Conservation (phyloP, 2,797 vertebrate genomes). For the Pseudotriccus pelzelni region DNA sequence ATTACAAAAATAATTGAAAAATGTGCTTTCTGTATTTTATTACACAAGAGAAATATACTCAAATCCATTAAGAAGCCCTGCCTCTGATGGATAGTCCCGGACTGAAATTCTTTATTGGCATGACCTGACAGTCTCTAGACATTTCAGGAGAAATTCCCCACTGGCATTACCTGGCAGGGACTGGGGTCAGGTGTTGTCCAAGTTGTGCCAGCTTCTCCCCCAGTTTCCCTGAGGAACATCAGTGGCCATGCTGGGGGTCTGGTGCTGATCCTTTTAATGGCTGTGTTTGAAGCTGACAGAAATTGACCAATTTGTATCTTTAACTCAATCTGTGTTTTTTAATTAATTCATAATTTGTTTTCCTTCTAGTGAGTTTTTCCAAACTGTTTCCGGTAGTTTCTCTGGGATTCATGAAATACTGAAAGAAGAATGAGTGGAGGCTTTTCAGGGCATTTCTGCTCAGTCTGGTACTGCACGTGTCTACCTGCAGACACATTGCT, state of each 20-base stretch:
- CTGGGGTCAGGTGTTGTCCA: not conserved
- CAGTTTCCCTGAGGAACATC: fast-evolving
- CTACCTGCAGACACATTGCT: not conserved
- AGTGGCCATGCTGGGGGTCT: not conserved
- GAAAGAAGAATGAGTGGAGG: not conserved
- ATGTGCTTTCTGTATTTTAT: not conserved
- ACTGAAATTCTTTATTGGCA: not conserved
- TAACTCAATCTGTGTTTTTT: not conserved
- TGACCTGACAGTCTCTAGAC: not conserved
- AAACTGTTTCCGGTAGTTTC: not conserved
- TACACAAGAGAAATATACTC: not conserved
- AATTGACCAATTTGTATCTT: not conserved
- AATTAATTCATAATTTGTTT: not conserved
- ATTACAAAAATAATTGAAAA: not conserved
- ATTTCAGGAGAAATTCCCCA: not conserved
- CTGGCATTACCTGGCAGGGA: not conserved
- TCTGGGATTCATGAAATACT: not conserved
- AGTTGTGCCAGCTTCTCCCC: not conserved
- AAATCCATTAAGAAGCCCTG: not conserved
- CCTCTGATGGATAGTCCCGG: not conserved
- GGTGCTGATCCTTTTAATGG: not conserved
- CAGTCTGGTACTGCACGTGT: not conserved
- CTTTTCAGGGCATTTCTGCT: not conserved
- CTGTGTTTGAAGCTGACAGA: not conserved
- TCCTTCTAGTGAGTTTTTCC: not conserved